Conservation (phyloP, 2,113 vertebrate genomes). For the Calypte anna region DNA sequence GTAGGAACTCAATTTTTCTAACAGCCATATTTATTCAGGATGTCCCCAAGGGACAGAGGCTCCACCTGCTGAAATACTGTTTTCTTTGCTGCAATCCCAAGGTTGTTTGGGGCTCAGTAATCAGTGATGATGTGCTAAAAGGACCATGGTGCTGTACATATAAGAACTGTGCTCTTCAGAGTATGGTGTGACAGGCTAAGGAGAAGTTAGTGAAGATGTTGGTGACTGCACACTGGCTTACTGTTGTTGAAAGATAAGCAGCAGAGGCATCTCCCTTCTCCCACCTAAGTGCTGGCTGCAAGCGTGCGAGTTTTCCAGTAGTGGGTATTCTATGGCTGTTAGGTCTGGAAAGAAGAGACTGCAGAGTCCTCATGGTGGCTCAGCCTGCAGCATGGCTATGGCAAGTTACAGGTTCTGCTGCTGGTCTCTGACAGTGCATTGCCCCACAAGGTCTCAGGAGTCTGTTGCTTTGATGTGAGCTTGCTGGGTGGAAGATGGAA, state of each 20-base stretch:
- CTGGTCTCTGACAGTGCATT: not conserved
- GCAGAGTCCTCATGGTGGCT: not conserved
- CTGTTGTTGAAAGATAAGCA: not conserved
- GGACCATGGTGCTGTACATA: not conserved
- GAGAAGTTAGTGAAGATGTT: not conserved
- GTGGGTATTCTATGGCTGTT: not conserved
- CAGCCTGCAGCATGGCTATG: not conserved
- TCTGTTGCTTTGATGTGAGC: not conserved
- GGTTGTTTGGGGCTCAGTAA: not conserved
- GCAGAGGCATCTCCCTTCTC: not conserved
- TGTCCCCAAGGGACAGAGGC: not conserved
- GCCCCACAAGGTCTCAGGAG: not conserved
- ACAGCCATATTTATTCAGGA: not conserved
- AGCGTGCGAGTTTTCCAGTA: not conserved
- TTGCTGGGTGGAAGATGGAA: not conserved
- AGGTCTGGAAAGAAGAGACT: not conserved
- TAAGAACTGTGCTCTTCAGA: not conserved
- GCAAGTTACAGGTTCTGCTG: not conserved
- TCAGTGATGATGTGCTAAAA: not conserved
- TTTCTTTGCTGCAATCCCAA: not conserved
- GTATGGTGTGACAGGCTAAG: not conserved
- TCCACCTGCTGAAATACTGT: not conserved
- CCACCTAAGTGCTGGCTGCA: not conserved
- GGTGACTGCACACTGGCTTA: not conserved
- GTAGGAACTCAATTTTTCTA: not conserved